Evolutionary conservation across 2,113 vertebrate species (phyloP), one percentile per base, ranked within the genome.

Genomic region (Baryphthengus martii): DNA sequence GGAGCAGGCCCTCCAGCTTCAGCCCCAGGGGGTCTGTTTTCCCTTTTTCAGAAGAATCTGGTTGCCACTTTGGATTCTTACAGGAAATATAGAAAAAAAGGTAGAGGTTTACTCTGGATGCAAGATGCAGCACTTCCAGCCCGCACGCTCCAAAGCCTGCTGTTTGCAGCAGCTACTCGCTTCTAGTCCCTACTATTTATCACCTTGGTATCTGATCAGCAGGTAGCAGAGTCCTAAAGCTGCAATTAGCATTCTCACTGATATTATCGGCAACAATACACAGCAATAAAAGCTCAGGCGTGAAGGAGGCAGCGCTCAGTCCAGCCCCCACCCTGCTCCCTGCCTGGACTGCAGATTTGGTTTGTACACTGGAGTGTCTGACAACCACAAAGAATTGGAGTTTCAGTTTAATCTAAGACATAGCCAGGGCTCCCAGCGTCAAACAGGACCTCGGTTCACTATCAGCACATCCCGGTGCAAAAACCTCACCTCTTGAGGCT

Each of bases 101-200:
- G 1, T 1, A 37, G 56, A 31, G 47, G 42, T 18, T 7, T 13
- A 1, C 47, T 8, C 0, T 0, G 12, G 65, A 4, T 19, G 6
- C 11, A 8, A 19, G 65, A 7, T 0, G 2, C 26, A 70, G 52
- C 58, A 15, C 0, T 19, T 49, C 33, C 87, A 40, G 58, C 44
- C 44, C 78, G 7, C 1, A 21, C 47, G 6, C 33, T 31, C 2
- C 29, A 23, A 26, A n/a, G 10, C 21, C 66, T 6, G 26, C 49
- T 52, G 44, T 2, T 26, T 5, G 25, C 53, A 55, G 59, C 59
- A 66, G 55, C 40, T 44, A 9, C 6, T 14, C 37, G 2, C 1
- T 6, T 29, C 68, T 33, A 26, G 49, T 53, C 80, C 37, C 53
- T 4, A 1, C 33, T 3, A 11, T 47, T 85, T 44, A 61, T 56